phyloP scores from a whole-genome alignment of 2,888 invertebrate species.

The Limulus polyphemus region DNA sequence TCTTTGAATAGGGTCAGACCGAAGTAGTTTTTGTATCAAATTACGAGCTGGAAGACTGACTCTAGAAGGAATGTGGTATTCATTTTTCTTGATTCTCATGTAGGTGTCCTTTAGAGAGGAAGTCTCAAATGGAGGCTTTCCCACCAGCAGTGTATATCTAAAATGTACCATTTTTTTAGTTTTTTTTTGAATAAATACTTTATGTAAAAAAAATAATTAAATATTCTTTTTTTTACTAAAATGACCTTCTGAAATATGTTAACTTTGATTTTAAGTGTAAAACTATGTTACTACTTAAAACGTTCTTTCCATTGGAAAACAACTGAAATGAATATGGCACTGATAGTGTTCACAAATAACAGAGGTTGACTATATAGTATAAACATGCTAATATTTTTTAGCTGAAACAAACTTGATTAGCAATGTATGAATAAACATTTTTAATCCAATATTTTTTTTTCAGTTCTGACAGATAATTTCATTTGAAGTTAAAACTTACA shows the following conservation, averaged over 20 bases:
- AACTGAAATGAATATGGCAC: too few species aligned
- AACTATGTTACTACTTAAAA: too few species aligned
- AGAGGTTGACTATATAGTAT: too few species aligned
- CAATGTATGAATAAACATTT: too few species aligned
- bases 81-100: conserved; percentile 82
- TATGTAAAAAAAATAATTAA: background rate
- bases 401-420: too few species aligned
- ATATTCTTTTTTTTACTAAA: background rate
- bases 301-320: too few species aligned
- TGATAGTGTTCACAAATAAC: too few species aligned
- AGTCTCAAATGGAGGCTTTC: conserved; percentile 97
- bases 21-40: conserved; percentile 40
- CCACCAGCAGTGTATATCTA: conserved; percentile 78
- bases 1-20: conserved; percentile 39
- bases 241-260: background rate
- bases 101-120: conserved; percentile 90
- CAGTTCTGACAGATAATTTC: too few species aligned
- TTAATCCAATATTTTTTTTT: too few species aligned
- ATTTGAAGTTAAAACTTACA: conserved; percentile 43
- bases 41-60: conserved; percentile 30
- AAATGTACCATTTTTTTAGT: too few species aligned
- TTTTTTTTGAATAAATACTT: conserved; percentile 19
- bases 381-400: too few species aligned
- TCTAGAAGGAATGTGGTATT: conserved; percentile 56
- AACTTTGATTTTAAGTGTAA: too few species aligned